These are phyloP conservation scores for Falco berigora DNA, from an alignment of 2,797 vertebrate species.

Conservation along the genomic window DNA sequence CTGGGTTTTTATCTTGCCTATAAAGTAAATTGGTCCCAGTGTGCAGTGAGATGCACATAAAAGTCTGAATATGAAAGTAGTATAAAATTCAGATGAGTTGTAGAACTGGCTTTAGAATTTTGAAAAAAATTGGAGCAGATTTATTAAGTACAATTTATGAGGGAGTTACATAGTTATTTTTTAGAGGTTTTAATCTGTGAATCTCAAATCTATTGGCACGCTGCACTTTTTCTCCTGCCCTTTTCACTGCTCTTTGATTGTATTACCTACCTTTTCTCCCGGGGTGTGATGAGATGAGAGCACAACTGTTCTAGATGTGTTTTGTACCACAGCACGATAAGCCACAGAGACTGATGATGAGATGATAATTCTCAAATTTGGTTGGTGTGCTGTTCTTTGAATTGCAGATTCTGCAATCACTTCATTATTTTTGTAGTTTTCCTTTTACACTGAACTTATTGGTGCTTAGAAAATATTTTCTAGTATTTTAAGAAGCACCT, in stretches of 20 bases:
- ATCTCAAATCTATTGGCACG: not conserved
- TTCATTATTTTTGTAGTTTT: not conserved
- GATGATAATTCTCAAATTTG: not conserved
- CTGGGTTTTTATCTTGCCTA: conserved; percentile 23
- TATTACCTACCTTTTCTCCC: not conserved
- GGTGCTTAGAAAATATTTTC: not conserved
- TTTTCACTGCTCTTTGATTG: not conserved
- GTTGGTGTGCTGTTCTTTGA: not conserved
- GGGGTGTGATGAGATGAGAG: not conserved
- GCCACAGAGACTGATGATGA: not conserved
- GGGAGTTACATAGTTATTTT: not conserved
- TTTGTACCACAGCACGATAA: not conserved
- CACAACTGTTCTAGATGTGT: not conserved
- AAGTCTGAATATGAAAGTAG: conserved; percentile 35
- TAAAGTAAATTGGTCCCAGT: conserved; percentile 50
- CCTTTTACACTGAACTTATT: not conserved
- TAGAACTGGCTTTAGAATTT: not conserved
- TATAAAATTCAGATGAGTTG: conserved; percentile 15
- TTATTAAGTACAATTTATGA: not conserved
- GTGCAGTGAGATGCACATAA: conserved; percentile 27
- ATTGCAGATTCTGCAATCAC: not conserved
- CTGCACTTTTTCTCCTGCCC: not conserved
- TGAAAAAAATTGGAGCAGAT: not conserved
- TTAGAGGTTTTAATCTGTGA: not conserved
- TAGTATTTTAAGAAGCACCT: not conserved